Evolutionary conservation across 2,113 vertebrate genomes (phyloP).

Genomic region (Thryonomys swinderianus): DNA sequence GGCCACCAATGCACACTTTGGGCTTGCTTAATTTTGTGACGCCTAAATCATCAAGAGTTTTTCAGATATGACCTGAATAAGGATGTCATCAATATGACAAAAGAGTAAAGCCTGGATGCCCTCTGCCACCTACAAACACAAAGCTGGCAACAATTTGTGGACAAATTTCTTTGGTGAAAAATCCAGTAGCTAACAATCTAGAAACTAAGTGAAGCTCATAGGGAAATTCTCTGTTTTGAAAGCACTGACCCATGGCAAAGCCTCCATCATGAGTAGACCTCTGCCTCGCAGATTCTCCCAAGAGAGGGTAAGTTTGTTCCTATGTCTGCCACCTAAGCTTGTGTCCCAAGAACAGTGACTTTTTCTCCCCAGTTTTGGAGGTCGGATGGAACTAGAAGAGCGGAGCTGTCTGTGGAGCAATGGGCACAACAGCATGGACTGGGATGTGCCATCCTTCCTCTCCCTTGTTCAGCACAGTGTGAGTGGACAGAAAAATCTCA

Average conservation of each 20-base stretch:
- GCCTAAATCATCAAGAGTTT: background rate
- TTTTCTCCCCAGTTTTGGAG: background rate
- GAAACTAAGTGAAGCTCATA: background rate
- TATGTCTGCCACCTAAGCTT: background rate
- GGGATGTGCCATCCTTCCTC: background rate
- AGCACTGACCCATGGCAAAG: background rate
- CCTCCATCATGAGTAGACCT: background rate
- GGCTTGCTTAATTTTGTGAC: background rate
- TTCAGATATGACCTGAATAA: background rate
- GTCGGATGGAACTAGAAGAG: background rate
- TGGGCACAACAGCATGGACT: background rate
- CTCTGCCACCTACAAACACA: background rate
- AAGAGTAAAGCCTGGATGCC: background rate
- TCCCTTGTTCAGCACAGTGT: background rate
- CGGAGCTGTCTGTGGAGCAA: background rate
- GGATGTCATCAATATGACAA: background rate
- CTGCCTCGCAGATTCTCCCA: background rate
- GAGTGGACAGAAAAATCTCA: background rate
- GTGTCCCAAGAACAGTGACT: background rate
- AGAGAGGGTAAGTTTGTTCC: background rate
- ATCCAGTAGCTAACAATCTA: background rate
- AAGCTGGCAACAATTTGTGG: background rate
- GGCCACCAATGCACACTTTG: background rate
- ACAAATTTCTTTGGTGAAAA: background rate
- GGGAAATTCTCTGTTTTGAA: background rate